A percentile compares a stretch with the other conserved stretches of the same genome.
Conservation (phyloP, 2,113 vertebrate species). For the Ginglymostoma cirratum region DNA sequence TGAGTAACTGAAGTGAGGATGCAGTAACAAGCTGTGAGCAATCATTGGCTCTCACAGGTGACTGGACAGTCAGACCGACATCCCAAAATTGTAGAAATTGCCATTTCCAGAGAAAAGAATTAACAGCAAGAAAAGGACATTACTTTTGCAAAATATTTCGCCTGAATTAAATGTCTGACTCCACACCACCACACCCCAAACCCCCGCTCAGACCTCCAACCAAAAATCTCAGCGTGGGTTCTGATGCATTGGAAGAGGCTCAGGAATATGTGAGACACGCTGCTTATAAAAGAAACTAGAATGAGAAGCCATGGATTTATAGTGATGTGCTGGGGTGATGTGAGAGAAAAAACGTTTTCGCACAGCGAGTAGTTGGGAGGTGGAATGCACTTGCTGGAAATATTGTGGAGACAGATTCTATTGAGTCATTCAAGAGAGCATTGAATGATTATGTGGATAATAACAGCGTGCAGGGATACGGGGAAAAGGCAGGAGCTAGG, state of each 20-base stretch:
- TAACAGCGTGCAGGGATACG: too few relatives aligned
- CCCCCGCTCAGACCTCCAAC: too few relatives aligned
- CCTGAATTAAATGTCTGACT: not conserved
- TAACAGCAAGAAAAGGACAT: not conserved
- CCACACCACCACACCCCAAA: not conserved
- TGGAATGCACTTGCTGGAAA: too few relatives aligned
- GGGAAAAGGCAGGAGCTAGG: too few relatives aligned
- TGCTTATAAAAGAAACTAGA: too few relatives aligned
- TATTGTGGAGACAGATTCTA: too few relatives aligned
- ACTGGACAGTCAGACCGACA: not conserved
- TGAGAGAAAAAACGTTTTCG: too few relatives aligned
- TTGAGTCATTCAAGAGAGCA: too few relatives aligned
- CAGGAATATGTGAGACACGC: not conserved
- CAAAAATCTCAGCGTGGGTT: not conserved
- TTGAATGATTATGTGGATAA: too few relatives aligned
- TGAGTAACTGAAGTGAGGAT: not conserved
- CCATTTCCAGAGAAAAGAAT: not conserved
- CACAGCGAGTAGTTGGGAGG: too few relatives aligned
- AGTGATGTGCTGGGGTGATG: too few relatives aligned
- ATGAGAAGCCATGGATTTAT: too few relatives aligned
- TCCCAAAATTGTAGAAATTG: not conserved
- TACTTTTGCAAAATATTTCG: not conserved
- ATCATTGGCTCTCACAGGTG: not conserved
- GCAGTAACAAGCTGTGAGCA: not conserved
- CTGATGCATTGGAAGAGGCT: not conserved